These are phyloP conservation scores for Polietes domitor DNA, from an alignment of 2,888 invertebrate species.

Conservation along the genomic window DNA sequence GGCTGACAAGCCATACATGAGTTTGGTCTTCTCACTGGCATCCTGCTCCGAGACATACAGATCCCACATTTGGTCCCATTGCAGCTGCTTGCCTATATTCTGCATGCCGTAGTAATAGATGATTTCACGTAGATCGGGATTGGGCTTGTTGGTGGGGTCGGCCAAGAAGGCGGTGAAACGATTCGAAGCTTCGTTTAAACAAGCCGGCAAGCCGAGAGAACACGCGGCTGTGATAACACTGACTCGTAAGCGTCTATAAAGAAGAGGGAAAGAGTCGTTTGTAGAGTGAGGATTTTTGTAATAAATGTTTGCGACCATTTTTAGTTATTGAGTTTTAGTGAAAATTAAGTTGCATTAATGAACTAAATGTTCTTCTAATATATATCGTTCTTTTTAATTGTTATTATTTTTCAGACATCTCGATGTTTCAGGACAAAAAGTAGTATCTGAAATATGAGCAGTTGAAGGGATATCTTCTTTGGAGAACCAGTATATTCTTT, in stretches of 20 bases:
- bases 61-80: conserved; percentile 89
- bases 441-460: no score
- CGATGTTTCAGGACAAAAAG: no score
- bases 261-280: conserved; percentile 48
- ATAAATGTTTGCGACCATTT: no score
- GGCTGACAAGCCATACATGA: conserved; percentile 87
- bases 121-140: conserved; percentile 85
- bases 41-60: conserved; percentile 88
- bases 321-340: no score
- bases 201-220: conserved; percentile 83
- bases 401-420: no score
- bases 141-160: conserved; percentile 79
- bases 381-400: no score
- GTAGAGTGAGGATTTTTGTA: no score
- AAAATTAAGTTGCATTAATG: no score
- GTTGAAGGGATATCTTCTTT: no score
- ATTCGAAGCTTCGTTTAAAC: conserved; percentile 83
- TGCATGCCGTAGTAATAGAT: conserved; percentile 89
- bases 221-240: conserved; percentile 86
- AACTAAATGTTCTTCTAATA: no score
- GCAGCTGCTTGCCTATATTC: conserved; percentile 82
- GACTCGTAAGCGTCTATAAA: conserved; percentile 84
- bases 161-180: conserved; percentile 85
- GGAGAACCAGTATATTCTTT: no score
- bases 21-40: conserved; percentile 88